Percentiles rank a stretch among this genome's conserved stretches.
phyloP scores from a whole-genome alignment of 2,113 vertebrate genomes.

The Prolemur simus region DNA sequence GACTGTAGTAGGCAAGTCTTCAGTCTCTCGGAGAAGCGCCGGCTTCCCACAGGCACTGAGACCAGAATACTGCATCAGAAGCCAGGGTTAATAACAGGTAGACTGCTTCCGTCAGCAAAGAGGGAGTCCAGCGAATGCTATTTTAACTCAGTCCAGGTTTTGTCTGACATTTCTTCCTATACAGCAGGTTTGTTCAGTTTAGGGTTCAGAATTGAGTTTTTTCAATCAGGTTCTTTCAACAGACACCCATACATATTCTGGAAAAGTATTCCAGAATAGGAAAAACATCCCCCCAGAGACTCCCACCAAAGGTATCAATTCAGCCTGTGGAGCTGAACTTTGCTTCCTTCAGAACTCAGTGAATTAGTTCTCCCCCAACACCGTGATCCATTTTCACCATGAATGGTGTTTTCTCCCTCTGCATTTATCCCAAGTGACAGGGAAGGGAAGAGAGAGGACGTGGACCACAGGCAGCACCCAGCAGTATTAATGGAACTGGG shows the following conservation, averaged over 20 bases:
- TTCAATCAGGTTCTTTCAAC: not conserved
- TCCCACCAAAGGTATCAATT: not conserved
- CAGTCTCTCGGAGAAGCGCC: not conserved
- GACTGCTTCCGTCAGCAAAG: not conserved
- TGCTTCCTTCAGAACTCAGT: not conserved
- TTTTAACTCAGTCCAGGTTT: not conserved
- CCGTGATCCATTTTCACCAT: accelerated
- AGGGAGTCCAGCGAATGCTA: not conserved
- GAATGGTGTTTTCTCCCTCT: not conserved
- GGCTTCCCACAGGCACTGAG: not conserved
- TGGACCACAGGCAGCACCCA: not conserved
- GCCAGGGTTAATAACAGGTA: not conserved
- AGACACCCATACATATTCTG: not conserved
- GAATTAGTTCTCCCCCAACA: not conserved
- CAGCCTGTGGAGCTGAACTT: not conserved
- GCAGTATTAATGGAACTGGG: not conserved
- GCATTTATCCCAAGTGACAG: not conserved
- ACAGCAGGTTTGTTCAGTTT: not conserved
- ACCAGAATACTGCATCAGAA: not conserved
- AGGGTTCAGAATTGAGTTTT: not conserved
- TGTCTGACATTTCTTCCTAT: not conserved
- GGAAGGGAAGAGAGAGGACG: not conserved
- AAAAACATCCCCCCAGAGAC: not conserved
- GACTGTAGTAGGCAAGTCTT: not conserved
- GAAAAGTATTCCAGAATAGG: not conserved